phyloP scores from a whole-genome alignment of 2,888 invertebrate species.

The Theristus sp. region DNA sequence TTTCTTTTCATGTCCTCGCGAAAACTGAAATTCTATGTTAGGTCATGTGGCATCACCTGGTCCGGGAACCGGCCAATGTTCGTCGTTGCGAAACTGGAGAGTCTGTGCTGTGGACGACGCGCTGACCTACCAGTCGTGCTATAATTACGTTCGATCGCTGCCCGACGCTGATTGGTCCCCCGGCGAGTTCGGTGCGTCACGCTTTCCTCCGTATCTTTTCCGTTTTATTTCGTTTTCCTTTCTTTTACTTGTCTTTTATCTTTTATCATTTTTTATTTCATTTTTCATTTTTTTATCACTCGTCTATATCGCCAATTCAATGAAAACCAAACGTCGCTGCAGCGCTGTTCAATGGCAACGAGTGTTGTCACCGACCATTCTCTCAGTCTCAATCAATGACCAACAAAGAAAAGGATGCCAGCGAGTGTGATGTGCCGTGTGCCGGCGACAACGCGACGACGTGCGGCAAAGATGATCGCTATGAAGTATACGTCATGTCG shows the following conservation, averaged over 20 bases:
- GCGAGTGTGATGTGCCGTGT: neutral
- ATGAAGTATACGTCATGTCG: neutral
- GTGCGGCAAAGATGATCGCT: neutral
- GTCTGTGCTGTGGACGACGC: neutral
- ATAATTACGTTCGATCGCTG: neutral
- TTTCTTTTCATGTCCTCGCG: too few species aligned
- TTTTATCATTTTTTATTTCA: too few species aligned
- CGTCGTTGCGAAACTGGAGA: too few species aligned
- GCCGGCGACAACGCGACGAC: neutral
- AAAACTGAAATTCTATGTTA: too few species aligned
- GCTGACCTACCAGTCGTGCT: neutral
- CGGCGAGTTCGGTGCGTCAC: neutral
- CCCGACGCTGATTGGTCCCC: neutral
- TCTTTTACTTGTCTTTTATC: too few species aligned
- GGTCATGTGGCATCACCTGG: too few species aligned
- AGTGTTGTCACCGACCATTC: slow-evolving; percentile 44
- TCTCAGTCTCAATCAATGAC: slow-evolving; percentile 47
- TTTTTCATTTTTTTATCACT: too few species aligned
- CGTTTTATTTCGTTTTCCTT: too few species aligned
- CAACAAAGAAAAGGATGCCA: neutral
- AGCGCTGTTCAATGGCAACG: neutral
- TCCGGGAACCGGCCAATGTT: too few species aligned
- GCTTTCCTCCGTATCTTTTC: too few species aligned
- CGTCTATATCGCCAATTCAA: too few species aligned
- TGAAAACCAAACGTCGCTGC: neutral